Evolutionary conservation across 92 coral and sea anemone genomes (phyloP).

Genomic region (Scolanthus callimorphus): DNA sequence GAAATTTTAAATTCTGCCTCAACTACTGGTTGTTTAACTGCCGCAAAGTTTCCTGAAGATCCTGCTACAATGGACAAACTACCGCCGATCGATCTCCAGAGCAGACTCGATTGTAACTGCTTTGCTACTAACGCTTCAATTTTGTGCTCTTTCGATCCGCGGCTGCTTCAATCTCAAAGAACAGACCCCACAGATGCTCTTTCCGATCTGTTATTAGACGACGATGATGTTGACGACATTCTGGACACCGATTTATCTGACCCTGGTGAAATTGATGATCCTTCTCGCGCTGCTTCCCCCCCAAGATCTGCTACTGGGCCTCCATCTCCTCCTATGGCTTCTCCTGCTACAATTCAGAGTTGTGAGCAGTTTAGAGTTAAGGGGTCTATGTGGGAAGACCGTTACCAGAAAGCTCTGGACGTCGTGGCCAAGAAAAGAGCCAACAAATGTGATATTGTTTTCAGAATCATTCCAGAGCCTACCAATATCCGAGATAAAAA

Average conservation of each 20-base stretch:
- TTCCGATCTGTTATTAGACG: not conserved
- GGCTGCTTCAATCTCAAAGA: not conserved
- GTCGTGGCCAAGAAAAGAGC: not conserved
- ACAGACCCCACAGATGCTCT: not conserved
- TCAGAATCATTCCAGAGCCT: not conserved
- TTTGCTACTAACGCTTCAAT: not conserved
- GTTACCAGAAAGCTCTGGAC: constrained; percentile 37
- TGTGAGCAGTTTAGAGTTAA: constrained; percentile 22
- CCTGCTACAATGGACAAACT: not conserved
- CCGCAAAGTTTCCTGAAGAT: not conserved
- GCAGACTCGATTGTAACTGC: not conserved
- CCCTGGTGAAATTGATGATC: not conserved
- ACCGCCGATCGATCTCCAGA: not conserved
- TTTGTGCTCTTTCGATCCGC: not conserved
- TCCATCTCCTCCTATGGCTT: too few relatives aligned
- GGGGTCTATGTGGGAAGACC: constrained; percentile 29
- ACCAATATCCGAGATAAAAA: not conserved
- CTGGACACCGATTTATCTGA: not conserved
- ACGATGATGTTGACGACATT: not conserved
- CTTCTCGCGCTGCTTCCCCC: not conserved
- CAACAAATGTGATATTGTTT: not conserved
- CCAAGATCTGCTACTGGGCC: not conserved
- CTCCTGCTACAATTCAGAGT: not conserved
- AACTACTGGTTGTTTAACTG: too few relatives aligned
- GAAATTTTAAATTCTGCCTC: too few relatives aligned